phyloP scores from a whole-genome alignment of 2,113 vertebrate species.

The Petrocephalus microphthalmus region DNA sequence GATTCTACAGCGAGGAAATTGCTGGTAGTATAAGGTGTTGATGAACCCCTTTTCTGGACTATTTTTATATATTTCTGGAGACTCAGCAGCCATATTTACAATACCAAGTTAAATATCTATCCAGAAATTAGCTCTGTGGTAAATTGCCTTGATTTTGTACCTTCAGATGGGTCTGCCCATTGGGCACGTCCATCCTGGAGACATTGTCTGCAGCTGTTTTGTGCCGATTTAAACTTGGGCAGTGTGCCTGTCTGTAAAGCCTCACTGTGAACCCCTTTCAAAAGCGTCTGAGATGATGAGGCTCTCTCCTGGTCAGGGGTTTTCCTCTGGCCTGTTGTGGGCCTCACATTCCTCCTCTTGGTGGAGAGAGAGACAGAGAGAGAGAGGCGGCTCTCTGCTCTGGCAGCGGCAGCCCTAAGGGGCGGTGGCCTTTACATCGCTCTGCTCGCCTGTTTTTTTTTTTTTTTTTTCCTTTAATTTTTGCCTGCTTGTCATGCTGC shows the following conservation, averaged over 20 bases:
- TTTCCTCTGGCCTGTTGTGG: neutral
- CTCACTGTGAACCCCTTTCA: slow-evolving; percentile 47
- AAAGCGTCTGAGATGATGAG: slow-evolving; percentile 36
- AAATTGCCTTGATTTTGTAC: neutral
- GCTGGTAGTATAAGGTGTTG: neutral
- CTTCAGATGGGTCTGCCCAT: neutral
- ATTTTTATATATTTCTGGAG: neutral
- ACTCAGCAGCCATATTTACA: neutral
- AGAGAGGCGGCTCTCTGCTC: neutral
- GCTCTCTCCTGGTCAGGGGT: neutral
- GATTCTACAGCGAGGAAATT: neutral
- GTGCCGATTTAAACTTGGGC: neutral
- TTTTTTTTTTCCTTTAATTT: neutral
- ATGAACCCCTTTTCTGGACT: neutral
- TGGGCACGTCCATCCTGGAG: neutral
- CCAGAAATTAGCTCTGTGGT: neutral
- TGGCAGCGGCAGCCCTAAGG: slow-evolving; percentile 13
- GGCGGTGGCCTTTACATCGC: neutral
- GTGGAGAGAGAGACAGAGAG: neutral
- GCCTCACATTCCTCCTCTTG: neutral
- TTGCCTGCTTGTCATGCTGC: slow-evolving; percentile 29
- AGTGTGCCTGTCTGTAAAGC: slow-evolving; percentile 11
- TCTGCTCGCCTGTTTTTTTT: slow-evolving; percentile 10
- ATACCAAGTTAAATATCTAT: neutral
- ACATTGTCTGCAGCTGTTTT: neutral